Evolutionary conservation across 2,113 vertebrate species (phyloP), one percentile per base, ranked within the genome.

Genomic region (Jaculus jaculus): DNA sequence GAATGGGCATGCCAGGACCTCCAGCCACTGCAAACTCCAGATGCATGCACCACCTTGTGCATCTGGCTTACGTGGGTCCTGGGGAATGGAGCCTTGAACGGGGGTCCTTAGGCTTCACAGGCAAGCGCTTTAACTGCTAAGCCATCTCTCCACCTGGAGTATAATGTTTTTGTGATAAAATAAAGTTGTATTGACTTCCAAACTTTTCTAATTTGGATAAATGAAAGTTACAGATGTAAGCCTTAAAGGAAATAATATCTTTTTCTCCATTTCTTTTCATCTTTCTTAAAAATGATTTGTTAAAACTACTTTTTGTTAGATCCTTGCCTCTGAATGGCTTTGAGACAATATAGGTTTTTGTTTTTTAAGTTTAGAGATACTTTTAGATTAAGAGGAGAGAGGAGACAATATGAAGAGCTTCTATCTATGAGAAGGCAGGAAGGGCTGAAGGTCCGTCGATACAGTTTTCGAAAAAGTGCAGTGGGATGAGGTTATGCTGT

Each of bases 301-400:
- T 84, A 39, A 92, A 94, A 94, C 17, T 78, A 47, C 72, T 94
- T 95, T 84, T 24, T 93, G 42, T 51, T 95, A 89, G 28, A 90
- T 12, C 10, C 13, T 94, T 92, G 71, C 42, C 71, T 94, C 89
- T 87, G 61, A 85, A 82, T 82, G 87, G 69, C 94, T 96, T 96
- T 95, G 82, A 89, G 85, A 47, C 42, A n/a, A 58, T 77, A 32
- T 30, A n/a, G 4, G 4, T 34, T 42, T 26, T 61, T 24, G 71
- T 58, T 54, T 54, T 54, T 54, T 54, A 15, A 54, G 15, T 54
- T 54, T 54, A 54, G 54, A 54, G 54, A 54, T 2, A 54, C 54
- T 54, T 54, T 54, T 54, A 54, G 54, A 54, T 54, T 54, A 54
- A 54, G 54, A 54, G 54, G 54, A 54, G 15, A 54, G 54, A 54